phyloP scores from a whole-genome alignment of 1,140 invertebrate species.

The Drosophila hydei region DNA sequence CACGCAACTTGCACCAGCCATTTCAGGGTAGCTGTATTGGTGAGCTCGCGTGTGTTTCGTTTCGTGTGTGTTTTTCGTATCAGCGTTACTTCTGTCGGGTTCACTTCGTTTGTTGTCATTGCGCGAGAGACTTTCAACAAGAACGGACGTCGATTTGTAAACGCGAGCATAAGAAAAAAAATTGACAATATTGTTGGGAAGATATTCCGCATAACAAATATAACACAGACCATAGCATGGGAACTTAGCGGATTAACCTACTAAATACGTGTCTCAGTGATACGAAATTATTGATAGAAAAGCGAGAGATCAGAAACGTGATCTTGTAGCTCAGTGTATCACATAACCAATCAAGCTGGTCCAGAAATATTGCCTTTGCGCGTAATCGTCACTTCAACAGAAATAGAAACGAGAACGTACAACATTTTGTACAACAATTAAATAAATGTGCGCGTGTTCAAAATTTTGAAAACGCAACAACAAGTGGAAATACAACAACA shows the following conservation, averaged over 20 bases:
- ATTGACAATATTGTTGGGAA: slow-evolving; percentile 27
- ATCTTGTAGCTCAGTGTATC: slow-evolving; percentile 35
- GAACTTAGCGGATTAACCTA: slow-evolving; percentile 29
- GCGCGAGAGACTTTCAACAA: slow-evolving; percentile 46
- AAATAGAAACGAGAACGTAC: slow-evolving; percentile 18
- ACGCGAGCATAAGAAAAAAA: slow-evolving; percentile 4
- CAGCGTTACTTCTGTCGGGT: slow-evolving; percentile 31
- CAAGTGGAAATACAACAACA: slow-evolving; percentile 24
- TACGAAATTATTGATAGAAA: slow-evolving; percentile 2
- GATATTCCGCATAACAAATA: slow-evolving; percentile 14
- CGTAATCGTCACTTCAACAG: slow-evolving; percentile 30
- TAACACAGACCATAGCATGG: slow-evolving; percentile 30
- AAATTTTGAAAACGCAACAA: slow-evolving; percentile 34
- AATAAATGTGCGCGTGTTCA: slow-evolving; percentile 60
- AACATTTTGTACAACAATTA: slow-evolving; percentile 48
- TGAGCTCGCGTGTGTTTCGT: slow-evolving; percentile 8
- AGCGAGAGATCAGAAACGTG: slow-evolving; percentile 8
- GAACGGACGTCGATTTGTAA: slow-evolving; percentile 35
- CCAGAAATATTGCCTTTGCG: slow-evolving; percentile 28
- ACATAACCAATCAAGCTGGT: slow-evolving; percentile 34
- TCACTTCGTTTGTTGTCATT: slow-evolving; percentile 47
- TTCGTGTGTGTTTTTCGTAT: slow-evolving; percentile 15
- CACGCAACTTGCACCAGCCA: slow-evolving; percentile 12
- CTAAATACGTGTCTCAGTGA: slow-evolving; percentile 25
- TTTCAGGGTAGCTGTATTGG: background rate